Evolutionary conservation across 2,888 invertebrate species (phyloP).

Genomic region (Ophioninae sp.): DNA sequence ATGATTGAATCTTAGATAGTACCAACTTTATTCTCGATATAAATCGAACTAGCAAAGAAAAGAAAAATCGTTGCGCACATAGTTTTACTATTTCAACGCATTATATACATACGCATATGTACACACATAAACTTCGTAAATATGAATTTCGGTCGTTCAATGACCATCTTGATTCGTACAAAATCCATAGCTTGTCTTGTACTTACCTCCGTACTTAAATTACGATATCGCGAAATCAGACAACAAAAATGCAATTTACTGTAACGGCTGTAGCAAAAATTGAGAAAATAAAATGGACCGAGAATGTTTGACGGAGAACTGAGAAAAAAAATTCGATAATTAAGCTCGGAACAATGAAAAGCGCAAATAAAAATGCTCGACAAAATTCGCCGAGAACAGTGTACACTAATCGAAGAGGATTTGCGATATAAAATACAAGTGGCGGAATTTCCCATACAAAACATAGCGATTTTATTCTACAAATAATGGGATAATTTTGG

Average conservation of each 20-base stretch:
- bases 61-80: conserved; percentile 22
- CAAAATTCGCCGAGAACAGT: conserved; percentile 34
- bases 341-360: background rate
- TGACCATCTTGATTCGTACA: conserved; percentile 44
- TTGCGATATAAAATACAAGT: conserved; percentile 65
- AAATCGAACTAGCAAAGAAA: conserved; percentile 7
- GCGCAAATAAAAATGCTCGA: conserved; percentile 7
- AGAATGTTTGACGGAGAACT: background rate
- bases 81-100: conserved; percentile 20
- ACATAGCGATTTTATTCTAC: conserved; percentile 81
- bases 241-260: conserved; percentile 52
- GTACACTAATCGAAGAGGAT: conserved; percentile 64
- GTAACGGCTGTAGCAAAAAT: conserved; percentile 42
- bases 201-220: conserved; percentile 69
- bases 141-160: conserved; percentile 21
- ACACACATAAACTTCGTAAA: background rate
- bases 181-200: conserved; percentile 42
- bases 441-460: conserved; percentile 78
- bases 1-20: background rate
- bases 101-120: conserved; percentile 20
- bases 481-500: conserved; percentile 80
- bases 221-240: conserved; percentile 51
- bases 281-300: conserved; percentile 63
- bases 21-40: conserved; percentile 36
- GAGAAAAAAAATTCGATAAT: conserved; percentile 3